Base-by-base conservation (phyloP, 2,113 vertebrate species). In the Gasterosteus nipponicus region DNA sequence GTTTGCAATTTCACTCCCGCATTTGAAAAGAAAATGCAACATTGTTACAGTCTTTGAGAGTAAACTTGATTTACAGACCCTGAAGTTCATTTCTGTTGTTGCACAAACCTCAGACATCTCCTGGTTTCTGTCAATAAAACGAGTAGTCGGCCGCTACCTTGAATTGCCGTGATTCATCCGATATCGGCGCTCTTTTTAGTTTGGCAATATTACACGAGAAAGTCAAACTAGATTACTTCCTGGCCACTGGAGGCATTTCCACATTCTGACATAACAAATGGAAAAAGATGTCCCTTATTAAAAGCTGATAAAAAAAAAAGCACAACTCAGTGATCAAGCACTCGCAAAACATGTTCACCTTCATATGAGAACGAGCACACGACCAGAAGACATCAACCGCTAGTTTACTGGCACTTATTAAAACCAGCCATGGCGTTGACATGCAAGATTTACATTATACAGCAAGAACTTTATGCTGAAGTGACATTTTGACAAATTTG, bases 401-500 rank as follows among this genome's bases (percentile, higher is more conserved):
- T 15, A 44, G 35, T 63, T 63, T 12, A 73, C 22, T 61, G 75
- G 73, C 69, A 31, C 65, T 54, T 69, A 41, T 65, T 59, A 53
- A 79, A 83, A 77, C 29, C 16, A 74, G 57, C 56, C 69, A 62
- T 64, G 69, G 29, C 75, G 62, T 53, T 44, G 59, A 75, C 59
- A 78, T 56, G 63, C 49, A 51, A 78, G 60, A 62, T 51, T 19
- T 22, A 64, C 6, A 22, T 11, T 14, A 42, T 29, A 73, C 16
- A 79, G 19, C n/a, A 82, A 61, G 1, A 38, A 18, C 5, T 65
- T 47, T 41, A 57, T 46, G 62, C 56, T 42, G n/a, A 7, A 10
- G 2, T 51, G 19, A 51, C 47, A 51, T 51, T 51, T 51, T 35
- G 12, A 2, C 3, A 78, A 67, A 75, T 76, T 73, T 78, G 47